Conservation (phyloP, 2,888 invertebrate species). For the Mamestra brassicae region DNA sequence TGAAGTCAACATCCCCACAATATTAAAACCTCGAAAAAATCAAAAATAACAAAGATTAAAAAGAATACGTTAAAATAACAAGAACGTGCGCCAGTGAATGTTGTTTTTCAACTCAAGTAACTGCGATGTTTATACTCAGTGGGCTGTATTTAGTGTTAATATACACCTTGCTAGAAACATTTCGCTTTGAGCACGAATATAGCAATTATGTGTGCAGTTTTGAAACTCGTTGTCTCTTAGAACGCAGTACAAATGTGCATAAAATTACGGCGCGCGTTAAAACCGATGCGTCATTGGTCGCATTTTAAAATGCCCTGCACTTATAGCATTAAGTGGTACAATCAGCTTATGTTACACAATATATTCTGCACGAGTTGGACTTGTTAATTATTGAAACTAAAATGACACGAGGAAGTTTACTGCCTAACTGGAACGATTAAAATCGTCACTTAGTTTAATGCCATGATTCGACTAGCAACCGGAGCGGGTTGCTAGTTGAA, state of each 20-base stretch:
- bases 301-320: slow-evolving; percentile 82
- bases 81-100: slow-evolving; percentile 55
- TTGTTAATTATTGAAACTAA: neutral
- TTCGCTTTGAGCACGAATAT: slow-evolving; percentile 66
- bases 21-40: neutral
- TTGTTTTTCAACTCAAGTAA: slow-evolving; percentile 55
- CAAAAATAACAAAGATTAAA: slow-evolving; percentile 9
- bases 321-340: slow-evolving; percentile 71
- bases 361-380: slow-evolving; percentile 23
- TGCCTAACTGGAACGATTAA: neutral
- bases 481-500: too few species aligned
- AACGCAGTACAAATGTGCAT: slow-evolving; percentile 77
- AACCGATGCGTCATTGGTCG: slow-evolving; percentile 89
- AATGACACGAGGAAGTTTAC: neutral
- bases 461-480: too few species aligned
- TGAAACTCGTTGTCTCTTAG: slow-evolving; percentile 61
- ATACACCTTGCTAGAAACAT: slow-evolving; percentile 58
- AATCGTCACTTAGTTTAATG: neutral
- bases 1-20: neutral
- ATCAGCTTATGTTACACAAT: slow-evolving; percentile 58
- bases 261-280: slow-evolving; percentile 83
- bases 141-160: slow-evolving; percentile 60
- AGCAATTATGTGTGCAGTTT: slow-evolving; percentile 67
- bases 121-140: slow-evolving; percentile 53
- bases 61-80: slow-evolving; percentile 37